Conservation (phyloP, 2,113 vertebrate species). For the Eurypyga helias region DNA sequence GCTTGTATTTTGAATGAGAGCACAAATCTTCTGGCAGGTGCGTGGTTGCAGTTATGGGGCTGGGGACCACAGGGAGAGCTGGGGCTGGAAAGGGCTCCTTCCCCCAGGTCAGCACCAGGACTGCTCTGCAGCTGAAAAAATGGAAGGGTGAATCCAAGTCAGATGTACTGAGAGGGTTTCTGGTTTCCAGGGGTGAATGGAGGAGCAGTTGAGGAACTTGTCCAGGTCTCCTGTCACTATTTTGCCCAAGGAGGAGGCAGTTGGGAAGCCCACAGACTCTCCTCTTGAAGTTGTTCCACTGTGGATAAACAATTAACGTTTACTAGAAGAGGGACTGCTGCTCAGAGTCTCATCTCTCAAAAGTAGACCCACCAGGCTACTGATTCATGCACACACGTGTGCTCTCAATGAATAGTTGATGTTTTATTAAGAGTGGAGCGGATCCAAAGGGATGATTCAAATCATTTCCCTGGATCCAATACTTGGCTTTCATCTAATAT, state of each 20-base stretch:
- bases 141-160: background rate
- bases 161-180: background rate
- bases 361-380: slow-evolving; percentile 16
- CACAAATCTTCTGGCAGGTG: background rate
- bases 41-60: background rate
- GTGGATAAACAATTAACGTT: slow-evolving; percentile 26
- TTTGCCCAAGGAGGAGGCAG: background rate
- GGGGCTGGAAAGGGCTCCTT: background rate
- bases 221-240: background rate
- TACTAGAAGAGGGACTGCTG: slow-evolving; percentile 3
- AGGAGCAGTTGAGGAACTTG: background rate
- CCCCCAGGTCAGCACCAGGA: rapidly evolving
- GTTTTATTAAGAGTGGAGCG: slow-evolving; percentile 47
- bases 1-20: background rate
- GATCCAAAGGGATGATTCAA: slow-evolving; percentile 59
- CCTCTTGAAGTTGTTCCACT: background rate
- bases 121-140: background rate
- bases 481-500: slow-evolving; percentile 61
- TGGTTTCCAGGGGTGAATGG: background rate
- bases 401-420: slow-evolving; percentile 37
- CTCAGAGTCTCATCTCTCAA: slow-evolving; percentile 31
- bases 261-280: background rate
- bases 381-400: slow-evolving; percentile 58
- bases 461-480: slow-evolving; percentile 6
- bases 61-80: background rate